Evolutionary conservation across 2,888 invertebrate species (phyloP), one percentile per base, ranked within the genome.

Genomic region (Drosophila quasianomalipes): DNA sequence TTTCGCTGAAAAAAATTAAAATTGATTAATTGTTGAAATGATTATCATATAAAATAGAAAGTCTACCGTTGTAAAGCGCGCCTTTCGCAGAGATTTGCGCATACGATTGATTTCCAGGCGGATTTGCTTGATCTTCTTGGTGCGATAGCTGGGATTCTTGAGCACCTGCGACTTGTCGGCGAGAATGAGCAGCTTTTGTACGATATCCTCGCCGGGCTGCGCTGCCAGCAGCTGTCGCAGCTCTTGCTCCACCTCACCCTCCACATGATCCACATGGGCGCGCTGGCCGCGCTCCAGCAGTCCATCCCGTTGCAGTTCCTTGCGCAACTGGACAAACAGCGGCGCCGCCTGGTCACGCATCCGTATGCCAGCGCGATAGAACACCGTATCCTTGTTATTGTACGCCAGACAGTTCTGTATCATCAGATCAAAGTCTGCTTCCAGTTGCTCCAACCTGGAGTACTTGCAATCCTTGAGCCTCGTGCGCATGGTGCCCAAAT

Each of bases 401-500:
- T 99, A 99, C 0, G 97, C 97, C 87, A 98, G 95, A 92, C 99
- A 99, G 93, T 99, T 99, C 80, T 96, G 96, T 68, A 99, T 97
- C 97, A 99, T 99, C n/a, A 99, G 95, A 89, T 96, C 96, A 92
- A 99, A 99, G 94, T 99, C 99, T 0, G 94, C 94, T 91, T 98
- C 97, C 90, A 99, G 95, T 39, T 97, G 96, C 73, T 96, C 96
- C 49, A 99, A 94, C 60, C 95, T 95, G 10, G 94, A 93, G 92
- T 98, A 98, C 61, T 94, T 93, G 57, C 95, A 95, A 53, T 94
- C 94, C 63, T 97, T 96, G 28, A 97, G 93, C 93, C 97, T 97
- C 74, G 94, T 94, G 75, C 96, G 95, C 97, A 99, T 99, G 0
- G 97, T 97, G 39, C 96, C 96, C 73, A 98, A 94, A 93, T 98